phyloP scores from a whole-genome alignment of 2,888 invertebrate species.

The Nephrotoma appendiculata region DNA sequence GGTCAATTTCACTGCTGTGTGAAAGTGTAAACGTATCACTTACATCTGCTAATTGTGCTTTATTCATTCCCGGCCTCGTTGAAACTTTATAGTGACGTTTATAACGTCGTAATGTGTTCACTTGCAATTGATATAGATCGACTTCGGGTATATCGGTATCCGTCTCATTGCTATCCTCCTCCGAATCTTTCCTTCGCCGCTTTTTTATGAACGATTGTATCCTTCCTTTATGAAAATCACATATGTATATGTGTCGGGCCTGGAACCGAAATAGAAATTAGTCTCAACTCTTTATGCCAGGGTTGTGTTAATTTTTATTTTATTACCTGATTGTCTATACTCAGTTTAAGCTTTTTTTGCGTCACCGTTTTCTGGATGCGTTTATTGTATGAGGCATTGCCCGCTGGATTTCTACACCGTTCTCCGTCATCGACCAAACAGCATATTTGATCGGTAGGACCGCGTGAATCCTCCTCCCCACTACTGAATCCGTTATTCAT shows the following conservation, averaged over 20 bases:
- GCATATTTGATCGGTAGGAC: slow-evolving; percentile 79
- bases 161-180: slow-evolving; percentile 88
- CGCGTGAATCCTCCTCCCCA: slow-evolving; percentile 80
- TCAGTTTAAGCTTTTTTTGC: slow-evolving; percentile 76
- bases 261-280: slow-evolving; percentile 27
- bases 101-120: slow-evolving; percentile 85
- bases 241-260: slow-evolving; percentile 92
- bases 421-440: slow-evolving; percentile 83
- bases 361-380: slow-evolving; percentile 91
- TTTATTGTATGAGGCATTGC: slow-evolving; percentile 93
- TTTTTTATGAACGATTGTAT: slow-evolving; percentile 92
- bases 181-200: slow-evolving; percentile 81
- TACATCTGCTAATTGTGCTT: slow-evolving; percentile 92
- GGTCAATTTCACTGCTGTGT: background rate
- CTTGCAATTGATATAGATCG: slow-evolving; percentile 83
- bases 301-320: background rate
- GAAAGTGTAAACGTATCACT: slow-evolving; percentile 21
- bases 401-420: slow-evolving; percentile 74
- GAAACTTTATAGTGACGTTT: slow-evolving; percentile 88
- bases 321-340: slow-evolving; percentile 61
- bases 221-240: slow-evolving; percentile 90
- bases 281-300: background rate
- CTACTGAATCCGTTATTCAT: slow-evolving; percentile 69
- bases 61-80: slow-evolving; percentile 82
- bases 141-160: slow-evolving; percentile 85